Percentiles rank a stretch among this genome's conserved stretches.
Evolutionary conservation across 2,113 vertebrate genomes (phyloP).

Genomic region (Gallinago paraguaiae): DNA sequence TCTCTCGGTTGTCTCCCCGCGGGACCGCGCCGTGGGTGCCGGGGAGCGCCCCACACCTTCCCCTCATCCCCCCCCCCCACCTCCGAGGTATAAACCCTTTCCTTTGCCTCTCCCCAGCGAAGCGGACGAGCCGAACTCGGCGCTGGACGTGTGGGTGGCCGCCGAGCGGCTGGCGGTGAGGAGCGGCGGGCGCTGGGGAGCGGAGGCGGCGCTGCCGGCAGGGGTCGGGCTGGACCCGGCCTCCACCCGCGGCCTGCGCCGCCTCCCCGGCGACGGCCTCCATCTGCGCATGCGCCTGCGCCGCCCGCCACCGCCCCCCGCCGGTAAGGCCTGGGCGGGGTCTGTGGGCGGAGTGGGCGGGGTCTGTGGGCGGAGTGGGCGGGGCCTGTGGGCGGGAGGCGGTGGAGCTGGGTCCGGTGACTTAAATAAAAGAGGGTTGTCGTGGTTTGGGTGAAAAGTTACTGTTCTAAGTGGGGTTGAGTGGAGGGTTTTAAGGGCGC

Average conservation of each 20-base stretch:
- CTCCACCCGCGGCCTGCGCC: constrained; percentile 77
- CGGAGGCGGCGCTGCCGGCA: constrained; percentile 72
- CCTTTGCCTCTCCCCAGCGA: constrained; percentile 68
- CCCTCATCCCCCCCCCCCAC: too few relatives aligned
- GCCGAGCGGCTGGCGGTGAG: constrained; percentile 70
- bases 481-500: rapidly evolving
- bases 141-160: constrained; percentile 71
- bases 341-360: too few relatives aligned
- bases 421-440: background rate
- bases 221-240: constrained; percentile 80
- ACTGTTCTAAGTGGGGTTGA: rapidly evolving
- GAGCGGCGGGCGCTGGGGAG: constrained; percentile 50
- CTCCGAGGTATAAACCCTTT: background rate
- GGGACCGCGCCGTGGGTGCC: background rate
- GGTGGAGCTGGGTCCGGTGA: rapidly evolving
- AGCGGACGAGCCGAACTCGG: constrained; percentile 46
- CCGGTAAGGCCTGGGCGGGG: constrained; percentile 51
- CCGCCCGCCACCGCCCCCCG: background rate
- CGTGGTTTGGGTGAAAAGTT: rapidly evolving
- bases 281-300: constrained; percentile 81
- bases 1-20: background rate
- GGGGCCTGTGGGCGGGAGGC: too few relatives aligned
- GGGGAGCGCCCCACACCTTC: background rate
- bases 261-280: constrained; percentile 76
- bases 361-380: too few relatives aligned